Conservation (phyloP, 2,797 vertebrate genomes). For the Notamacropus eugenii region DNA sequence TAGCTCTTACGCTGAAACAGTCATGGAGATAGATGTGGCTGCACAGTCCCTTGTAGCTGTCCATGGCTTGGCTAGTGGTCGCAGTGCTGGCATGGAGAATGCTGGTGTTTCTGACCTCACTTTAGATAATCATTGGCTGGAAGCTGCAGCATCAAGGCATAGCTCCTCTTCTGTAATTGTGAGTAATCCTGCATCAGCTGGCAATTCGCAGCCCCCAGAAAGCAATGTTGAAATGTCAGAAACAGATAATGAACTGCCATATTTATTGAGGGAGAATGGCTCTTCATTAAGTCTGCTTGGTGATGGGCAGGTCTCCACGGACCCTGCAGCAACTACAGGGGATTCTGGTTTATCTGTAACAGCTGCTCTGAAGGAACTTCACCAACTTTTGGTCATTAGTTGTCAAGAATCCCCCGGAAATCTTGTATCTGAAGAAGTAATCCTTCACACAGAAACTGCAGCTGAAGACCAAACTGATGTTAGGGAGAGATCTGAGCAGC, state of each 20-base stretch:
- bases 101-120: accelerated
- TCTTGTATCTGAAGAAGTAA: slow-evolving; percentile 58
- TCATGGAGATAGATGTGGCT: slow-evolving; percentile 78
- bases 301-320: slow-evolving; percentile 58
- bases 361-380: slow-evolving; percentile 95
- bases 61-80: background rate
- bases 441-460: slow-evolving; percentile 51
- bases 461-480: slow-evolving; percentile 17
- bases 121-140: slow-evolving; percentile 56
- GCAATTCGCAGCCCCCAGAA: slow-evolving; percentile 37
- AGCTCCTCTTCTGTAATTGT: slow-evolving; percentile 26
- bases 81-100: slow-evolving; percentile 9
- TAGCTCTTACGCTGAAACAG: slow-evolving; percentile 51
- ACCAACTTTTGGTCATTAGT: slow-evolving; percentile 91
- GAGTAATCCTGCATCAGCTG: background rate
- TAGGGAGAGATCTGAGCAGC: slow-evolving; percentile 55
- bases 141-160: slow-evolving; percentile 68
- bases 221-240: slow-evolving; percentile 59
- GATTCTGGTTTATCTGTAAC: slow-evolving; percentile 89
- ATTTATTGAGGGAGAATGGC: slow-evolving; percentile 17
- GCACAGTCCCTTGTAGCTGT: slow-evolving; percentile 55
- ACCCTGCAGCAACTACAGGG: slow-evolving; percentile 72
- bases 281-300: slow-evolving; percentile 53
- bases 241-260: background rate
- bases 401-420: slow-evolving; percentile 80